Conservation (phyloP, 2,888 invertebrate species). For the Epistrophe grossulariae region DNA sequence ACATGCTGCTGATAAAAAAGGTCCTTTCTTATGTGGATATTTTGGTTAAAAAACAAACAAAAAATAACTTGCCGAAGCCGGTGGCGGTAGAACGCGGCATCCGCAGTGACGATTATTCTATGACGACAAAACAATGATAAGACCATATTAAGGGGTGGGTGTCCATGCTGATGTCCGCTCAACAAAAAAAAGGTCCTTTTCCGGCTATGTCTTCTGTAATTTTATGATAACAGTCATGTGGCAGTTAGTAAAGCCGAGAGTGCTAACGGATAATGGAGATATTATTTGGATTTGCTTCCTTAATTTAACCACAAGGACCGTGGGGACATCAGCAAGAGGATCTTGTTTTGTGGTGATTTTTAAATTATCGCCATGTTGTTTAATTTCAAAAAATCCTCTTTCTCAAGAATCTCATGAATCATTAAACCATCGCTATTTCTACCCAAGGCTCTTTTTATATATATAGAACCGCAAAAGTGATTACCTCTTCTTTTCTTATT, state of each 20-base stretch:
- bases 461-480: neutral
- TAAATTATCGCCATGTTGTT: constrained; percentile 45
- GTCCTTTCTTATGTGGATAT: constrained; percentile 22
- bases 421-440: constrained; percentile 44
- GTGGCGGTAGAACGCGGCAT: constrained; percentile 43
- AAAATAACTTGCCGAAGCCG: constrained; percentile 26
- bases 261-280: constrained; percentile 55
- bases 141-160: constrained; percentile 4
- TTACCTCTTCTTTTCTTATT: neutral
- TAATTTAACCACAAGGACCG: neutral
- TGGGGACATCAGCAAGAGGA: constrained; percentile 1
- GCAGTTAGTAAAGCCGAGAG: neutral
- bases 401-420: constrained; percentile 46
- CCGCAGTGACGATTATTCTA: constrained; percentile 54
- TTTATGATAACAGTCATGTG: constrained; percentile 64
- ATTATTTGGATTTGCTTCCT: constrained; percentile 35
- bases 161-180: neutral
- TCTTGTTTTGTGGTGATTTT: neutral
- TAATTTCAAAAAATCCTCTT: constrained; percentile 25
- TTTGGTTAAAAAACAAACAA: constrained; percentile 3
- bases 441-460: neutral
- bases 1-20: constrained; percentile 42
- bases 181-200: constrained; percentile 54
- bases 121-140: constrained; percentile 73
- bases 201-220: constrained; percentile 39